These are phyloP conservation scores for Istiophorus platypterus DNA, from an alignment of 2,113 vertebrate species.

Conservation along the genomic window DNA sequence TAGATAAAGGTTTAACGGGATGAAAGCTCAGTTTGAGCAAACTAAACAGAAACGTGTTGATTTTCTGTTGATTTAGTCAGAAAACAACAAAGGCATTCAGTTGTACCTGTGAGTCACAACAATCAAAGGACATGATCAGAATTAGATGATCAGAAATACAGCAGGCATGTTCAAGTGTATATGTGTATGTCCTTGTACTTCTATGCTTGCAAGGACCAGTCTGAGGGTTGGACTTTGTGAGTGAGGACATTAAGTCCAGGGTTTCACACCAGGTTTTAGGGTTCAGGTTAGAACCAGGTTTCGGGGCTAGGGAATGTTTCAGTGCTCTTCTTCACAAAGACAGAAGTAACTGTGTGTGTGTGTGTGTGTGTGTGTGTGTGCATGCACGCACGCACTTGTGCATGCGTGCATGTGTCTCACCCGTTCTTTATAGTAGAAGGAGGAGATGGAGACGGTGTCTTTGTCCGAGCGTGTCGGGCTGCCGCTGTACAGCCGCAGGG, in stretches of 20 bases:
- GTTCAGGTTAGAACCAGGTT: too few relatives aligned
- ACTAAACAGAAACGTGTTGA: background rate
- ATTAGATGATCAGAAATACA: too few relatives aligned
- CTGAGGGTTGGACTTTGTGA: too few relatives aligned
- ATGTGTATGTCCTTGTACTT: too few relatives aligned
- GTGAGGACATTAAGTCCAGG: too few relatives aligned
- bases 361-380: conserved; percentile 14
- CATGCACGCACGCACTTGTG: too few relatives aligned
- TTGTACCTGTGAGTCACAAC: too few relatives aligned
- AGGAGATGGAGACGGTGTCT: conserved; percentile 97
- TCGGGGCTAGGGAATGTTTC: too few relatives aligned
- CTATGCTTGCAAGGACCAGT: too few relatives aligned
- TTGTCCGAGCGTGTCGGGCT: conserved; percentile 96
- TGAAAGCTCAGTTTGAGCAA: background rate
- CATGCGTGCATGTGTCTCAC: conserved; percentile 80
- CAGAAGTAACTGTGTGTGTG: background rate
- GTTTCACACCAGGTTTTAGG: too few relatives aligned
- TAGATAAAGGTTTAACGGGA: conserved; percentile 2
- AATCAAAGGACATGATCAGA: background rate
- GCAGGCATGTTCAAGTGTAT: too few relatives aligned
- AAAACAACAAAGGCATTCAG: background rate
- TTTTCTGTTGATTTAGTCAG: background rate
- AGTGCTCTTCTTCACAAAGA: too few relatives aligned
- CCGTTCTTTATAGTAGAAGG: conserved; percentile 99
- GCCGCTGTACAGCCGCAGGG: conserved; percentile 93